These are phyloP conservation scores for Microcebus tavaratra DNA, from an alignment of 2,113 vertebrate species.

Conservation along the genomic window DNA sequence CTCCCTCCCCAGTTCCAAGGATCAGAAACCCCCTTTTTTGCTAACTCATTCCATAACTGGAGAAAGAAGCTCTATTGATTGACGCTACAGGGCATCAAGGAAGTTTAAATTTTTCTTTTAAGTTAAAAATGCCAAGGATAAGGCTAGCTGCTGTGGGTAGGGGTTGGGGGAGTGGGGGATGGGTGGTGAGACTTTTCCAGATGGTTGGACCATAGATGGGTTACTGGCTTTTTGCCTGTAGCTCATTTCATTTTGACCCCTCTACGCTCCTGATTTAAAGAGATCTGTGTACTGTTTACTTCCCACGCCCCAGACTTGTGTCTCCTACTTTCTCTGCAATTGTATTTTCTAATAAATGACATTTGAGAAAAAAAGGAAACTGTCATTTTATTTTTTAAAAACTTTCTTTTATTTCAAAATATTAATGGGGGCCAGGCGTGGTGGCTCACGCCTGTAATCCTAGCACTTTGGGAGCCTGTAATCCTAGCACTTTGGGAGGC, in stretches of 20 bases:
- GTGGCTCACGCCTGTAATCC: too few species aligned
- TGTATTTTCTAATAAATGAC: slow-evolving; percentile 81
- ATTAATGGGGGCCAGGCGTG: too few species aligned
- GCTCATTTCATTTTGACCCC: slow-evolving; percentile 51
- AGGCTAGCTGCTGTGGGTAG: not conserved
- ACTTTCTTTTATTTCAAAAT: too few species aligned
- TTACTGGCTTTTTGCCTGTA: slow-evolving; percentile 50
- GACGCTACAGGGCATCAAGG: not conserved
- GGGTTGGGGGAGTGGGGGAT: not conserved
- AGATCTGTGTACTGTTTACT: slow-evolving; percentile 65
- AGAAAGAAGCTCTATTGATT: slow-evolving; percentile 5
- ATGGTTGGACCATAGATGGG: slow-evolving; percentile 65
- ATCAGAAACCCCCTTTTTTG: not conserved
- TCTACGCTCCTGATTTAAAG: slow-evolving; percentile 35
- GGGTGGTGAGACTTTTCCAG: not conserved
- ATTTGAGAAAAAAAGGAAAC: slow-evolving; percentile 63
- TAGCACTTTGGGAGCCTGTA: too few species aligned
- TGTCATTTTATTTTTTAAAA: not conserved
- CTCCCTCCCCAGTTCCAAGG: not conserved
- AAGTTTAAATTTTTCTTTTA: slow-evolving; percentile 28
- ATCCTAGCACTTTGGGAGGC: too few species aligned
- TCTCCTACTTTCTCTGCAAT: slow-evolving; percentile 70
- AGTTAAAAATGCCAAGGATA: slow-evolving; percentile 25
- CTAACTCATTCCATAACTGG: slow-evolving; percentile 51
- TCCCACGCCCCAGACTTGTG: slow-evolving; percentile 49